phyloP scores from a whole-genome alignment of 2,888 invertebrate genomes.

The Parascotia fuliginaria region DNA sequence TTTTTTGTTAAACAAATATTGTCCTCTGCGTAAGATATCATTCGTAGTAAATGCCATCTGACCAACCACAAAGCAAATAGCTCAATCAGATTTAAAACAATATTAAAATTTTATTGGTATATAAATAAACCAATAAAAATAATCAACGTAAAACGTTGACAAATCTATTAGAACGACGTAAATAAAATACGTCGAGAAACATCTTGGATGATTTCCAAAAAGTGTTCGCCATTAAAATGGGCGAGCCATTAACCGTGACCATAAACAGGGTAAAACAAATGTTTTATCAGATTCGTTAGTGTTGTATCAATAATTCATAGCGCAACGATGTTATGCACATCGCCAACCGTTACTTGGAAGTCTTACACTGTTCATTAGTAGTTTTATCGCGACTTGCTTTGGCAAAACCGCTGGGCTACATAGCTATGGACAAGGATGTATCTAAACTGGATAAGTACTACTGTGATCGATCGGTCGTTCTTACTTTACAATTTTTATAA shows the following conservation, averaged over 20 bases:
- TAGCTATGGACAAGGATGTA: slow-evolving; percentile 60
- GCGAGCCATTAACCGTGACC: slow-evolving; percentile 62
- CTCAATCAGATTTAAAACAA: not conserved
- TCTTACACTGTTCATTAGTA: slow-evolving; percentile 82
- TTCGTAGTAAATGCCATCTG: not conserved
- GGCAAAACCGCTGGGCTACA: slow-evolving; percentile 84
- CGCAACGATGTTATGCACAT: slow-evolving; percentile 75
- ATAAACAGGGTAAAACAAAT: slow-evolving; percentile 75
- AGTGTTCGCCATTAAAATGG: slow-evolving; percentile 52
- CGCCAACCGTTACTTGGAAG: slow-evolving; percentile 83
- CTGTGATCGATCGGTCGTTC: slow-evolving; percentile 18
- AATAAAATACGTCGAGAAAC: slow-evolving; percentile 41
- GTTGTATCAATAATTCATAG: slow-evolving; percentile 82
- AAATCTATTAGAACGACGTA: slow-evolving; percentile 51
- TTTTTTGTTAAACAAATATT: no score
- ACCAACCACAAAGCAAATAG: not conserved
- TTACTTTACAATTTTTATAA: no score
- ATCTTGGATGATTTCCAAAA: slow-evolving; percentile 49
- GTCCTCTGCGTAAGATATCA: no score
- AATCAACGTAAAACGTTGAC: slow-evolving; percentile 31
- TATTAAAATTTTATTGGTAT: not conserved
- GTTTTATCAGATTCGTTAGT: slow-evolving; percentile 79
- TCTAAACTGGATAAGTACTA: slow-evolving; percentile 45
- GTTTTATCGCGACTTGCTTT: slow-evolving; percentile 79
- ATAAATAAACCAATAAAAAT: slow-evolving; percentile 15